Evolutionary conservation across 2,113 vertebrate species (phyloP), one percentile per base, ranked within the genome.

Genomic region (Barbus barbus): DNA sequence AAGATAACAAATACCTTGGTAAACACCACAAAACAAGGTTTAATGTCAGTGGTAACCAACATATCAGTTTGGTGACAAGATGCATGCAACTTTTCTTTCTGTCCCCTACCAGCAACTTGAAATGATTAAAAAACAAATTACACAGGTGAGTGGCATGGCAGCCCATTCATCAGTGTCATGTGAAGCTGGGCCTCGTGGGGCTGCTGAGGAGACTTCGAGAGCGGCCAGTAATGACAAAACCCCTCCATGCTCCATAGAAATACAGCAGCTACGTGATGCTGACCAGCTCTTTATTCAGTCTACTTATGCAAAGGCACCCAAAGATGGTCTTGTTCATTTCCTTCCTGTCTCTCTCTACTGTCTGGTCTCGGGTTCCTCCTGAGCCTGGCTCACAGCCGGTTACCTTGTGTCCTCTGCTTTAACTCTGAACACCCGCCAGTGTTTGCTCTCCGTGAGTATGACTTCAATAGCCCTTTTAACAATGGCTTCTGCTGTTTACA

Each of bases 61-160:
- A 5, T 14, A 31, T 61, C 77, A 78, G 14, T 18, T 20, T 31
- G 18, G 16, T 56, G 65, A 82, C 80, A 82, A 38, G 63, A 67
- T 80, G 78, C 3, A 80, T 51, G 44, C 1, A 1, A 53, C 22
- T 51, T 61, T 65, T 77, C 56, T 53, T 33, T 82, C 44, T 53
- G 61, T 69, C 28, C 46, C 80, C 44, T 24, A 82, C 41, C 31
- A 56, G 46, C 80, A 72, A 82, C 63, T 48, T 65, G 60, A 82
- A 82, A 71, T 82, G 63, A 82, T 82, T 82, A 82, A 72, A 82
- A 82, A 56, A 81, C 79, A 71, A 82, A 82, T 82, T 82, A 71
- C 80, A 82, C 46, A 72, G 63, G 65, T 31, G 65, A 56, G 65
- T 82, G 46, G 46, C 31, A 53, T 71, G 44, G 80, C 65, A 82